Base-by-base conservation (phyloP, 2,888 invertebrate species). In the Trichacis sp. region DNA sequence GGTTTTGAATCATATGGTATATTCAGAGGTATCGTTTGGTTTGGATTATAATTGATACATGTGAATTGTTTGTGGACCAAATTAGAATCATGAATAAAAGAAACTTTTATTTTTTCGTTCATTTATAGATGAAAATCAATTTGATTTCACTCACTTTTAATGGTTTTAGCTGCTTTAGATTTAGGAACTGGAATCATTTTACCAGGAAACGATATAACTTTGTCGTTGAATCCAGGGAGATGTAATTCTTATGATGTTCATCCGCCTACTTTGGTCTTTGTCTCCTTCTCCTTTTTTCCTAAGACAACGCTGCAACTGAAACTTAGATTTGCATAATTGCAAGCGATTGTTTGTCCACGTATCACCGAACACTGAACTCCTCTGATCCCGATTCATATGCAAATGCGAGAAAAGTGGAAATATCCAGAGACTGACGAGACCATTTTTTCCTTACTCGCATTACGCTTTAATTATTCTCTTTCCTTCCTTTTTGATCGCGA, bases 381-480 rank as follows among this genome's bases (percentile, higher is more conserved):
- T 73, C 73, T 73, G 77, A 80, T 80, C 78, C 76, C 78, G 77
- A 82, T 82, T 81, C 81, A 78, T 77, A 81, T 82, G 81, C 77
- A 80, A 82, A 82, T 81, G 73, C 70, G 68, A 71, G 72, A 70
- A 71, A 73, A 77, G 73, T 67, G 69, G 68, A 73, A 74, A 69
- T 70, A 65, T 65, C 77, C 74, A 76, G 60, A 73, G 75, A 73
- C 73, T 74, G 73, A 74, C 73, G 72, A 73, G 74, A 70, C 70
- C 69, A 65, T 59, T 58, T 63, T 61, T 64, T 66, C 61, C 66
- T 64, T 61, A 42, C 64, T 65, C 66, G 53, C 57, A 50, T 60
- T 62, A 62, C 50, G 53, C 59, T 59, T 62, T 57, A 64, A 68
- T 68, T 56, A 50, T 64, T 61, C 52, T 50, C 58, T 58, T 64